Base-by-base conservation (phyloP, 2,888 invertebrate genomes). In the Nudaria mundana region DNA sequence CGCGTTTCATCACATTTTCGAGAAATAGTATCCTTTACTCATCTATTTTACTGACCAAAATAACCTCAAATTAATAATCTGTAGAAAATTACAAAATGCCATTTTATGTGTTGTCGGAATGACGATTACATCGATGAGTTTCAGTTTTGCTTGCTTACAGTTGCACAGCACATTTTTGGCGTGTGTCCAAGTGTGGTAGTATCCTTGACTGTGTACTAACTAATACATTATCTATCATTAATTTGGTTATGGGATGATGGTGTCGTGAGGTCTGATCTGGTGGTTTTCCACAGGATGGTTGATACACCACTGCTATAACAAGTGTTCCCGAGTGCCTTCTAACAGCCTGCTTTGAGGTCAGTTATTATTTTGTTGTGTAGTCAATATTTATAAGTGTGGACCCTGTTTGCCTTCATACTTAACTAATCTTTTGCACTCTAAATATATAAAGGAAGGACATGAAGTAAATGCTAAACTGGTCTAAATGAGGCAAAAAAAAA, bases 311-410 rank as follows among this genome's bases (percentile, higher is more conserved):
- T 75, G 66, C 64, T 65, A 75, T 80, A 79, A 80, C 79, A 73
- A 78, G 81, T 83, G 81, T 71, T 76, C 81, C 81, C 50, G 83
- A 81, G 83, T 86, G 82, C 77, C 76, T 72, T 68, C 66, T 88
- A 87, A 88, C 80, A 52, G 86, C 85, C 85, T 86, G 86, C 71
- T 82, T 87, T 80, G 81, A 88, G 88, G 88, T 88, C 81, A 86
- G 88, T 87, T 18, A 55, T 44, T 46, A 47, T 52, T 47, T 52
- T 65, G 58, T 56, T 44, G 43, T 48, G 44, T 16, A 35, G 48
- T 40, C 54, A 48, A 51, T 46, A 46, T 45, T 47, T 38, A 37
- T 45, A 44, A n/a, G n/a, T n/a, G n/a, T n/a, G n/a, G 33, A 50
- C 30, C 48, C 36, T 3, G 32, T 13, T 20, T 25, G 43, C 31